These are phyloP conservation scores for Apoda limacodes DNA, from an alignment of 2,888 invertebrate species.

Conservation along the genomic window DNA sequence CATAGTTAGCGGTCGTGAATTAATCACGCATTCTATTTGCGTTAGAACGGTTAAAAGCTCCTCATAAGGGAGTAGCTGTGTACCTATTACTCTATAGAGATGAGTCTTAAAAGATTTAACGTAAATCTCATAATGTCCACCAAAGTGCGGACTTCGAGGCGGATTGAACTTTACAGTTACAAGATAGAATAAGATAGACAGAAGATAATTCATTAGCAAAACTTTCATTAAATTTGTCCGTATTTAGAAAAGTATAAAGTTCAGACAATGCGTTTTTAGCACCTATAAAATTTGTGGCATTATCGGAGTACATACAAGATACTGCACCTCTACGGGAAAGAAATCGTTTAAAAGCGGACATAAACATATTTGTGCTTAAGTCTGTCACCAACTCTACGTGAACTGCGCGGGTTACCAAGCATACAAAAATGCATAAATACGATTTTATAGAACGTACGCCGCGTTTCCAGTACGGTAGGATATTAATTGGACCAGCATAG, in stretches of 20 bases:
- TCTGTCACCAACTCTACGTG: constrained; percentile 3
- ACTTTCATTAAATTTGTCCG: too few relatives aligned
- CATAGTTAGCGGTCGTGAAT: constrained; percentile 3
- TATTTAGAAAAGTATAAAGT: constrained; percentile 1
- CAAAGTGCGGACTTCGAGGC: constrained; percentile 7
- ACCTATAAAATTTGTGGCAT: constrained; percentile 3
- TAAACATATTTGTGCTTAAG: constrained; percentile 2
- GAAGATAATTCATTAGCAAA: too few relatives aligned
- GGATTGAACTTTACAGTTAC: constrained; percentile 5
- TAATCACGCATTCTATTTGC: too few relatives aligned
- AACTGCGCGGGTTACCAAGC: constrained; percentile 5
- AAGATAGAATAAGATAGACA: constrained; percentile 1
- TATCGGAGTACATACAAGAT: constrained; percentile 2
- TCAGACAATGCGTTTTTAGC: constrained; percentile 2
- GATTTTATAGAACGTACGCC: constrained; percentile 3
- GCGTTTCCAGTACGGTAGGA: constrained; percentile 4
- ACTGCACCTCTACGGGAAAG: constrained; percentile 4
- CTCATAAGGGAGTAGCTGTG: constrained; percentile 1
- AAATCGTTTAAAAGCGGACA: constrained; percentile 6
- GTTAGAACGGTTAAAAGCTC: too few relatives aligned
- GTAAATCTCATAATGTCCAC: constrained; percentile 7
- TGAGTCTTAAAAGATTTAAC: constrained; percentile 2
- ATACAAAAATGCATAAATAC: constrained; percentile 7
- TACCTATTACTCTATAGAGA: not conserved
- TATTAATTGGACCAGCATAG: constrained; percentile 2